Base-by-base conservation (phyloP, 1,140 invertebrate genomes). In the Achatina immaculata region DNA sequence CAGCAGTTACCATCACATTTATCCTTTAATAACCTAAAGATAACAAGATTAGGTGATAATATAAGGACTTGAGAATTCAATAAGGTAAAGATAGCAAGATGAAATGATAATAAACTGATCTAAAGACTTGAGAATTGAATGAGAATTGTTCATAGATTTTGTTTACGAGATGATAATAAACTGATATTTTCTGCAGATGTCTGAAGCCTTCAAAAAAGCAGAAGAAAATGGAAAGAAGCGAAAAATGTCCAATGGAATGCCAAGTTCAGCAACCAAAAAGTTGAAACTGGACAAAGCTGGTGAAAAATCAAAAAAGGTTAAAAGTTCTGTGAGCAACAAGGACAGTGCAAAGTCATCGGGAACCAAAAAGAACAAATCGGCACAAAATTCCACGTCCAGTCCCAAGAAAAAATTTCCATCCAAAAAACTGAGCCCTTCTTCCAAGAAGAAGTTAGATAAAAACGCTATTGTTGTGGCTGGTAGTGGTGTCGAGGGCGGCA, bases 141-240 rank as follows among this genome's bases (percentile, higher is more conserved):
- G n/a, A n/a, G n/a, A n/a, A n/a, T n/a, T n/a, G n/a, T n/a, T n/a
- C n/a, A n/a, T n/a, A n/a, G n/a, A n/a, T n/a, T n/a, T n/a, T n/a
- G n/a, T n/a, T n/a, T n/a, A n/a, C n/a, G n/a, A n/a, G n/a, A n/a
- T n/a, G n/a, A n/a, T n/a, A n/a, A n/a, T n/a, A n/a, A n/a, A n/a
- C n/a, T n/a, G n/a, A 62, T 73, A 66, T 36, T 78, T n/a, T 38
- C 79, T 82, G n/a, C 81, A 88, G 87, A 85, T 86, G 81, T 81
- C 86, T 68, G 87, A 88, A 48, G 84, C 85, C 1, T 76, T 82
- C 9, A 86, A 86, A 74, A 81, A 80, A 82, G 85, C 84, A 28
- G 83, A 87, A 62, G 83, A 86, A 72, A 77, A 71, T 43, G 58
- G 69, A 0, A 83, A 82, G 75, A 86, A 83, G 77, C 73, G 81